Evolutionary conservation across 2,888 invertebrate species (phyloP).

Genomic region (Notodonta dromedarius): DNA sequence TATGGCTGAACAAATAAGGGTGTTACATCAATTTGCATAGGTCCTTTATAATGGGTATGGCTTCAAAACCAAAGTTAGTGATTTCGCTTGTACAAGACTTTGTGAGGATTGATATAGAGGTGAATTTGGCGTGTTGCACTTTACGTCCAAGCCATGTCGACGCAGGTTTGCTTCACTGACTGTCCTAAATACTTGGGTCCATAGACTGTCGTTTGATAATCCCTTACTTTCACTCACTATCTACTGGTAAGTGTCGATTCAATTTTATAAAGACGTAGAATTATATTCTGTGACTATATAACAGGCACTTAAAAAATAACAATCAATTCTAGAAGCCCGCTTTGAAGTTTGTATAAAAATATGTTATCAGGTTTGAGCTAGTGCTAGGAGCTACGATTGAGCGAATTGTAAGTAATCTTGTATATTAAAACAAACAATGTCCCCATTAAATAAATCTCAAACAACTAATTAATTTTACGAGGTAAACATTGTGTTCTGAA

Average conservation of each 20-base stretch:
- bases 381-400: no score
- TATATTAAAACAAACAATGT: no score
- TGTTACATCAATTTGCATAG: slow-evolving; percentile 31
- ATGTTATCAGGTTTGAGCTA: no score
- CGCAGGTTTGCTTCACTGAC: slow-evolving; percentile 57
- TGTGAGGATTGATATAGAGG: slow-evolving; percentile 39
- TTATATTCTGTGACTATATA: no score
- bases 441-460: no score
- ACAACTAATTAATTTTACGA: no score
- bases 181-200: slow-evolving; percentile 68
- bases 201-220: slow-evolving; percentile 61
- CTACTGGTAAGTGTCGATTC: neutral
- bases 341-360: no score
- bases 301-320: no score
- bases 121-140: slow-evolving; percentile 35
- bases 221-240: slow-evolving; percentile 38
- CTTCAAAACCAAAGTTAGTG: slow-evolving; percentile 29
- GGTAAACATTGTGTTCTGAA: no score
- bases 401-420: no score
- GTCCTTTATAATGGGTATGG: slow-evolving; percentile 35
- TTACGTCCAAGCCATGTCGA: slow-evolving; percentile 52
- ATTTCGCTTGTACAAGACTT: slow-evolving; percentile 30
- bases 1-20: slow-evolving; percentile 21
- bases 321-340: no score
- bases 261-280: no score